Conservation (phyloP, 30 jellyfish, hydroid and myxozoan species). For the Mastigias papua region DNA sequence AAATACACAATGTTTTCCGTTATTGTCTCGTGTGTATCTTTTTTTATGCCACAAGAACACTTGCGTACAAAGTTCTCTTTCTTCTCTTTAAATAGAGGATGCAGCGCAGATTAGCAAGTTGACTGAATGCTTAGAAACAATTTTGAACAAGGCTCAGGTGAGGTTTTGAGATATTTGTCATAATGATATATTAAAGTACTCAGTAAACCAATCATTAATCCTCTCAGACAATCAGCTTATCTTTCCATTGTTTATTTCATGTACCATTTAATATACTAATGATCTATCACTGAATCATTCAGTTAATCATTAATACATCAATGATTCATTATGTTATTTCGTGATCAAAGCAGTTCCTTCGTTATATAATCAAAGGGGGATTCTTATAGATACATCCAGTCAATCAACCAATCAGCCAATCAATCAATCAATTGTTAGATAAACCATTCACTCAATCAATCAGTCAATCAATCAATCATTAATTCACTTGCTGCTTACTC, state of each 20-base stretch:
- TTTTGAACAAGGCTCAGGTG: slow-evolving; percentile 95
- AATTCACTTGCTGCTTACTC: too few relatives aligned
- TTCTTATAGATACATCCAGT: too few relatives aligned
- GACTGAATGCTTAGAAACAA: slow-evolving; percentile 91
- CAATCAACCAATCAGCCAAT: too few relatives aligned
- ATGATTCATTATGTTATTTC: background rate
- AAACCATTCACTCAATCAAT: too few relatives aligned
- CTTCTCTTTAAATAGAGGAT: slow-evolving; percentile 57
- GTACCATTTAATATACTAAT: background rate
- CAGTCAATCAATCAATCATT: too few relatives aligned
- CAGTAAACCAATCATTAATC: background rate
- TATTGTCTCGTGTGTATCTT: too few relatives aligned
- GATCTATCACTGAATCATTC: background rate
- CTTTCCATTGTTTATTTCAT: background rate
- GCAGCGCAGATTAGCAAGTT: slow-evolving; percentile 92
- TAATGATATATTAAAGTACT: background rate
- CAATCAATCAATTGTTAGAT: too few relatives aligned
- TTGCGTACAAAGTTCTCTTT: too few relatives aligned
- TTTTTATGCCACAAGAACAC: too few relatives aligned
- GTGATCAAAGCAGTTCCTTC: too few relatives aligned
- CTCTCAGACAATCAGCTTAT: background rate
- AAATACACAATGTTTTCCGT: too few relatives aligned
- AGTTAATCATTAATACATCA: background rate
- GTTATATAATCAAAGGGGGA: too few relatives aligned
- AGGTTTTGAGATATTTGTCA: background rate